Evolutionary conservation across 2,888 invertebrate species (phyloP), one percentile per base, ranked within the genome.

Genomic region (Apotomis capreana): DNA sequence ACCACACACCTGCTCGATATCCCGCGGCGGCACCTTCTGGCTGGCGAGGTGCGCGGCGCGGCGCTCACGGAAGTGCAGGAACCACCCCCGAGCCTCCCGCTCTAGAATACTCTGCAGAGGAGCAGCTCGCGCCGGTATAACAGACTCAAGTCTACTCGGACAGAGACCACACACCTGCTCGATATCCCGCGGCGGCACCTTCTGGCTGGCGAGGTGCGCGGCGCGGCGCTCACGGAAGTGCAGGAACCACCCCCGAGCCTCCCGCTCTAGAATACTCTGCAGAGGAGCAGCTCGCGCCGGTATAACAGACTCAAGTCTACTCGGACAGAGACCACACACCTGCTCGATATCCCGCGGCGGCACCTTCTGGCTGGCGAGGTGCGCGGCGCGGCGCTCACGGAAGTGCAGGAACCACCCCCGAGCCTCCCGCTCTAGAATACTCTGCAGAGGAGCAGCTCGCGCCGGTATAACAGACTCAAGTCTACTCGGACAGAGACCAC

Each of bases 341-440:
- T 96, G 95, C 87, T 98, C 97, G 69, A 98, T 97, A 83, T 98
- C 97, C 81, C 96, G 96, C 84, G 97, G 96, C 26, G 96, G 95
- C 89, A 98, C 94, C 86, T 98, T 98, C 89, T 97, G 96, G 68
- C 96, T 96, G 80, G 97, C 95, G 78, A 98, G 93, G 83, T 97
- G 97, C 0, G 97, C 96, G 75, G 98, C 97, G 71, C 97, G 94
- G 77, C 97, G 95, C 88, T 98, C 98, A 4, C 98, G 94, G 89
- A 98, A 98, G 89, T 98, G 98, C 76, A 98, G 92, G 93, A 98
- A 98, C 98, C 98, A 98, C 76, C 98, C 98, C 74, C 98, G 95
- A 3, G 98, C 96, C 90, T 98, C 98, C 60, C 97, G 94, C 86
- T 98, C 98, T 76, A 98, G 90, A 73, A 98, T 96, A 52, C 95